Conservation (phyloP, 2,888 invertebrate species). For the Drosophila formosana region DNA sequence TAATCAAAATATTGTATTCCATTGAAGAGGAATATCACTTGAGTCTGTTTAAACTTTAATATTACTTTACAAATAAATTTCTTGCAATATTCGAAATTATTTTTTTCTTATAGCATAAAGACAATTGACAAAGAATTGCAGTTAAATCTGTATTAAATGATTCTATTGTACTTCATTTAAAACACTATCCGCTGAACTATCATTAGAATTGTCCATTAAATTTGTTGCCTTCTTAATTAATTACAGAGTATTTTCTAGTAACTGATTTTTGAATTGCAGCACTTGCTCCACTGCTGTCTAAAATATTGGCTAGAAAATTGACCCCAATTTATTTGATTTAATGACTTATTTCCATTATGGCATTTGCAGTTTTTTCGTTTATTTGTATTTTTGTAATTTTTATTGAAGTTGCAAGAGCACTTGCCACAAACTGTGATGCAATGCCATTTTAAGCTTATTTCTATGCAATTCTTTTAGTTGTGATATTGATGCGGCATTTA, state of each 20-base stretch:
- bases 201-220: too few relatives aligned
- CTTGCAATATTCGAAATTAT: too few relatives aligned
- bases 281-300: slow-evolving; percentile 2
- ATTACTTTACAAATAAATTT: too few relatives aligned
- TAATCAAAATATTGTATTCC: too few relatives aligned
- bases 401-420: background rate
- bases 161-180: too few relatives aligned
- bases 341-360: slow-evolving; percentile 46
- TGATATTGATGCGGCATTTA: slow-evolving; percentile 9
- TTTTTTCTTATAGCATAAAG: too few relatives aligned
- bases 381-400: background rate
- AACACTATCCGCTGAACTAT: too few relatives aligned
- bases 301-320: slow-evolving; percentile 48
- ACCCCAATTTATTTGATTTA: slow-evolving; percentile 54
- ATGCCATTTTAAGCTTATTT: slow-evolving; percentile 11
- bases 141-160: too few relatives aligned
- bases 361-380: slow-evolving; percentile 14
- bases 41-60: too few relatives aligned
- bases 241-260: background rate
- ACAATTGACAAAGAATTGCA: too few relatives aligned
- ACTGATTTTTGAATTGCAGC: background rate
- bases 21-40: too few relatives aligned
- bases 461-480: slow-evolving; percentile 9
- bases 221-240: background rate
- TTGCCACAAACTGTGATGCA: slow-evolving; percentile 2